phyloP scores from a whole-genome alignment of 2,888 invertebrate genomes.

The Lepidochitona cinerea region DNA sequence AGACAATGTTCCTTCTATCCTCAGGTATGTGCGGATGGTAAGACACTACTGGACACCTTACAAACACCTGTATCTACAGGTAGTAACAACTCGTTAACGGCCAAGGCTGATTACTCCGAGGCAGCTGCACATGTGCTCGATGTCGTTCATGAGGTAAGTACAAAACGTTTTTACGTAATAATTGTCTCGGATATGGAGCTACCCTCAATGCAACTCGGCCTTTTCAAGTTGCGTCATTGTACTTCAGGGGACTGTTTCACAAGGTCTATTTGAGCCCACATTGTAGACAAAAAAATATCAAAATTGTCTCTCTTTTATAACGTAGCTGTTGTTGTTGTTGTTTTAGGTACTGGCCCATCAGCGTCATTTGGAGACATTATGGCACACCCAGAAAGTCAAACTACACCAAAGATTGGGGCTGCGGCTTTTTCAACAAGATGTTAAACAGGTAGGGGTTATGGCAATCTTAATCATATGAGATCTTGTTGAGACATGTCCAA shows the following conservation, averaged over 20 bases:
- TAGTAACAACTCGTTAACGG: conserved; percentile 68
- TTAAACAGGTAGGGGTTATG: conserved; percentile 86
- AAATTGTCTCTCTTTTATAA: too few species aligned
- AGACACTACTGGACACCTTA: conserved; percentile 71
- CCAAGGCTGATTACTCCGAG: conserved; percentile 87
- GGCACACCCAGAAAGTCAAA: conserved; percentile 95
- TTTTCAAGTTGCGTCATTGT: background rate
- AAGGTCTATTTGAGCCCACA: too few species aligned
- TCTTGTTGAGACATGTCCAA: too few species aligned
- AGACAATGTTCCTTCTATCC: too few species aligned
- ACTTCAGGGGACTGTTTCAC: too few species aligned
- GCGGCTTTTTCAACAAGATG: conserved; percentile 95
- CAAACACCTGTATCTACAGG: conserved; percentile 71
- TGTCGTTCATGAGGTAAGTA: conserved; percentile 86
- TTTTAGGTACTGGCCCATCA: conserved; percentile 89
- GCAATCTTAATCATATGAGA: too few species aligned
- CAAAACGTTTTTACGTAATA: background rate
- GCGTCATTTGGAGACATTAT: conserved; percentile 91
- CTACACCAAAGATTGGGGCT: conserved; percentile 94
- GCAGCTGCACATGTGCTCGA: conserved; percentile 97
- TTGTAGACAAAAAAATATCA: too few species aligned
- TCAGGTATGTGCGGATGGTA: conserved; percentile 73
- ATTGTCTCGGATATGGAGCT: too few species aligned
- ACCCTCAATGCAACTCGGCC: background rate
- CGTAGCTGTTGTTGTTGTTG: too few species aligned